Conservation (phyloP, 2,113 vertebrate species). For the Gymnarchus niloticus region DNA sequence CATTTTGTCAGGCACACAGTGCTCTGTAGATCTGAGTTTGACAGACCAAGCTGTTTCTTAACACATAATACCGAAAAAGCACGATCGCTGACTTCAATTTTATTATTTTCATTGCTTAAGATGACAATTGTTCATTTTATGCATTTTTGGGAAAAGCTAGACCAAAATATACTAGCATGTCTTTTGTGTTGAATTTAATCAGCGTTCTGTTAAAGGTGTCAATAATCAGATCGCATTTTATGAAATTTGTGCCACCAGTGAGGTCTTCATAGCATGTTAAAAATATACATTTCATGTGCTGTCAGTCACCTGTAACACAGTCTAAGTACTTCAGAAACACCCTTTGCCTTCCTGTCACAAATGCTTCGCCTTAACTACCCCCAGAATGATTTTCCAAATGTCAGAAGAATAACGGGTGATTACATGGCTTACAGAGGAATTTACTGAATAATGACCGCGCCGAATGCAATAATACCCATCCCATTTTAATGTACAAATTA, state of each 20-base stretch:
- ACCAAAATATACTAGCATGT: background rate
- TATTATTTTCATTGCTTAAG: background rate
- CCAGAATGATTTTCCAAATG: slow-evolving; percentile 15
- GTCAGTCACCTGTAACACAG: background rate
- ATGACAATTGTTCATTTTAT: background rate
- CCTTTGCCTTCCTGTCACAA: background rate
- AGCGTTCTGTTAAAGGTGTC: background rate
- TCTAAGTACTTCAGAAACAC: background rate
- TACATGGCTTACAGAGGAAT: background rate
- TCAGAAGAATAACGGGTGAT: slow-evolving; percentile 17
- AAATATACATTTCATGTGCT: background rate
- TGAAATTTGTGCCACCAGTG: background rate
- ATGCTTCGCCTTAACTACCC: background rate
- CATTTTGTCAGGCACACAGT: background rate
- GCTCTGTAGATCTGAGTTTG: background rate
- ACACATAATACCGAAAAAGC: background rate
- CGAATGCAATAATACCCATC: background rate
- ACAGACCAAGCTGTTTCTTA: background rate
- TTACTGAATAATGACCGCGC: background rate
- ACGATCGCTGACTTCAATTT: background rate
- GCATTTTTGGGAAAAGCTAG: background rate
- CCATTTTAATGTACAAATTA: slow-evolving; percentile 21
- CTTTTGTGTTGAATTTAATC: background rate
- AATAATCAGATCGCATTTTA: background rate
- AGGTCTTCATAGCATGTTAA: background rate